Percentiles rank a stretch among this genome's conserved stretches.
These are phyloP conservation scores for Drosophila antonietae DNA, from an alignment of 2,888 invertebrate species.

Conservation along the genomic window DNA sequence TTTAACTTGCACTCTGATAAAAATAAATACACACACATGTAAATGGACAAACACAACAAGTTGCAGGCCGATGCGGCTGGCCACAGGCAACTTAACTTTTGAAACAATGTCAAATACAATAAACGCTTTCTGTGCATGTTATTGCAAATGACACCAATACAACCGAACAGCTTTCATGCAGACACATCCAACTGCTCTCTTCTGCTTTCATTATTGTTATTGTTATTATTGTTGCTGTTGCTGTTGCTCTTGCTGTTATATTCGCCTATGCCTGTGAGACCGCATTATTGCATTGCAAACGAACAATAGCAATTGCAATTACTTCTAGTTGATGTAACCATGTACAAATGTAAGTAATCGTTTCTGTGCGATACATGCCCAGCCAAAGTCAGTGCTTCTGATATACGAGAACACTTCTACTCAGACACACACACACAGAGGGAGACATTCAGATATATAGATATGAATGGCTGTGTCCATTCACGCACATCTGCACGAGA, in stretches of 20 bases:
- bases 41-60: slow-evolving; percentile 36
- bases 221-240: background rate
- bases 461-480: background rate
- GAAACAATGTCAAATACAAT: slow-evolving; percentile 75
- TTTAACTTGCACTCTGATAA: slow-evolving; percentile 15
- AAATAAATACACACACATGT: slow-evolving; percentile 6
- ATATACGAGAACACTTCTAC: slow-evolving; percentile 15
- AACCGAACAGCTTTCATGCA: slow-evolving; percentile 31
- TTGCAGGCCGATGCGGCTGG: slow-evolving; percentile 63
- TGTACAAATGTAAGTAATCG: slow-evolving; percentile 13
- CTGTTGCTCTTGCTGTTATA: background rate
- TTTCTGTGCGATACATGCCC: slow-evolving; percentile 28
- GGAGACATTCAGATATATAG: background rate
- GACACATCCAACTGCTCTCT: slow-evolving; percentile 18
- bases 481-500: slow-evolving; percentile 6
- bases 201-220: slow-evolving; percentile 3
- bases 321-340: slow-evolving; percentile 42
- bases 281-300: slow-evolving; percentile 66
- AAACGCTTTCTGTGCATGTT: slow-evolving; percentile 56
- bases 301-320: slow-evolving; percentile 65
- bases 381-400: slow-evolving; percentile 11
- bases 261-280: slow-evolving; percentile 32
- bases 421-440: background rate
- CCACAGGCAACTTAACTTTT: slow-evolving; percentile 74
- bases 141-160: slow-evolving; percentile 56